Base-by-base conservation (phyloP, 2,888 invertebrate species). In the Camptogramma bilineatum region DNA sequence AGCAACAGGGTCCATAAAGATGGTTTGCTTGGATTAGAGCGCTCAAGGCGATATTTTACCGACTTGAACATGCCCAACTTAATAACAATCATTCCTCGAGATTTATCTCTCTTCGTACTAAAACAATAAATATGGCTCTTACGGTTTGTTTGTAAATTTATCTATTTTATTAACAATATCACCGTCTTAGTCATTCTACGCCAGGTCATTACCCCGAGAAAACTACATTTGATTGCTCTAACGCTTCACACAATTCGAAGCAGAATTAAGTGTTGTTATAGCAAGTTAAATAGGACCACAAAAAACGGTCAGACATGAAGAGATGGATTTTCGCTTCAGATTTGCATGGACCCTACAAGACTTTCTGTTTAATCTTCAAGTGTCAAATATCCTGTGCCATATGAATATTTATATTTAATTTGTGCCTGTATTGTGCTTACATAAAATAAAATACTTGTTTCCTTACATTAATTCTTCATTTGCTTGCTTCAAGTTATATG, bases 51-150 rank as follows among this genome's bases (percentile, higher is more conserved):
- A 58, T 64, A 64, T 66, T 56, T 24, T 52, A 66, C 62, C 51
- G 47, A 60, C 57, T 80, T 75, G 54, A 64, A 55, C 52, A 61
- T 59, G 59, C 39, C 44, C 48, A 44, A 50, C 62, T 64, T 65
- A 62, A 66, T 69, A 69, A 66, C 62, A 64, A 62, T 63, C 60
- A 57, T 60, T 60, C 57, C 46, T 84, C 80, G 81, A 81, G 74
- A 76, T 81, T 79, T 79, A 81, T 77, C 80, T 82, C 80, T 82
- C 17, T 31, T 51, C 51, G 31, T 28, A 17, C 3, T 51, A 16
- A 31, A 51, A 28, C 31, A 28, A 16, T 21, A 48, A 48, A 13
- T 48, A 19, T 21, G 13, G 13, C 4, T 19, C 13, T 48, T 21
- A 39, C 34, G 4, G 21, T 48, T 19, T 48, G 48, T 21, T 21